phyloP scores from a whole-genome alignment of 2,797 vertebrate genomes.

The Chaetophractus vellerosus region DNA sequence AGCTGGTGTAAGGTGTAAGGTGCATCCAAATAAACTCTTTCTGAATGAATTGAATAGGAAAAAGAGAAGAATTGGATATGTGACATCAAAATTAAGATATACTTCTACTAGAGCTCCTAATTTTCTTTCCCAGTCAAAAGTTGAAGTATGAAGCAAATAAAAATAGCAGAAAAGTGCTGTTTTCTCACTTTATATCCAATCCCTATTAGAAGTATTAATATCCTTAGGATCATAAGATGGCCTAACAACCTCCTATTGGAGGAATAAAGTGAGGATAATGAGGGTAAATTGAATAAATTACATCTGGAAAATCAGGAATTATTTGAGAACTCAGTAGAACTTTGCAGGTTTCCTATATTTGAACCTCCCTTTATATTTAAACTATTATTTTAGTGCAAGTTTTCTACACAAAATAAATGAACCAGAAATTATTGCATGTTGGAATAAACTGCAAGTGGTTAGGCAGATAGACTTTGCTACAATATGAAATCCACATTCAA shows the following conservation, averaged over 20 bases:
- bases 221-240: slow-evolving; percentile 55
- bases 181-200: slow-evolving; percentile 45
- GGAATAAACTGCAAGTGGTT: slow-evolving; percentile 32
- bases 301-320: slow-evolving; percentile 77
- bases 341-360: slow-evolving; percentile 71
- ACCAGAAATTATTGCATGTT: slow-evolving; percentile 75
- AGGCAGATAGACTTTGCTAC: slow-evolving; percentile 65
- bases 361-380: slow-evolving; percentile 73
- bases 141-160: slow-evolving; percentile 72
- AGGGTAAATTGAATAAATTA: slow-evolving; percentile 76
- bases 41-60: slow-evolving; percentile 60
- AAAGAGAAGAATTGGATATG: slow-evolving; percentile 53
- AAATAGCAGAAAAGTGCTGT: slow-evolving; percentile 63
- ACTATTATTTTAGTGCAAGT: slow-evolving; percentile 67
- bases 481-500: slow-evolving; percentile 72
- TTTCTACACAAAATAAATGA: slow-evolving; percentile 80
- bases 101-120: slow-evolving; percentile 72
- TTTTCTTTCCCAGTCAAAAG: slow-evolving; percentile 71
- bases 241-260: slow-evolving; percentile 64
- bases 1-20: background rate
- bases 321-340: slow-evolving; percentile 80
- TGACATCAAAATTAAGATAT: slow-evolving; percentile 74
- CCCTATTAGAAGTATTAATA: slow-evolving; percentile 67
- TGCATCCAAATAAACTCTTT: slow-evolving; percentile 67
- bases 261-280: slow-evolving; percentile 74